These are phyloP conservation scores for Oenanthe melanoleuca DNA, from an alignment of 2,113 vertebrate species.

Conservation along the genomic window DNA sequence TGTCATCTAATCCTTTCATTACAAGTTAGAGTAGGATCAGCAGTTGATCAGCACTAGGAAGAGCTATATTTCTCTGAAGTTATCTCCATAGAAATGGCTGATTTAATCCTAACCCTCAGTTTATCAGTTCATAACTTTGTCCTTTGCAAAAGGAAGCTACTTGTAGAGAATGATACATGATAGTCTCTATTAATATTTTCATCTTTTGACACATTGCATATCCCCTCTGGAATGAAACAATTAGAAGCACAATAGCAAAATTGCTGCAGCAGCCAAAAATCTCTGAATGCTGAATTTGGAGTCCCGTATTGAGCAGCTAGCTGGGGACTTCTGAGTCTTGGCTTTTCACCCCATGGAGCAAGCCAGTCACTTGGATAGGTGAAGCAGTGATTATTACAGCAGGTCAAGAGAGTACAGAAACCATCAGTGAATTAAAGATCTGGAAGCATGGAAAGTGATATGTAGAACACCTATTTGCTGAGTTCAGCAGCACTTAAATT, in stretches of 20 bases:
- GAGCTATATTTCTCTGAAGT: conserved; percentile 3
- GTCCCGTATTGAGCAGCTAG: background rate
- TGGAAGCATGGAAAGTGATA: background rate
- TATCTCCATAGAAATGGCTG: background rate
- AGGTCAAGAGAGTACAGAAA: background rate
- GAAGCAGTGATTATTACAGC: background rate
- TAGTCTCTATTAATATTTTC: background rate
- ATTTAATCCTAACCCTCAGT: conserved; percentile 17
- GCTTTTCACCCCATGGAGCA: background rate
- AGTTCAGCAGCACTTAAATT: conserved; percentile 39
- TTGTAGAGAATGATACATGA: background rate
- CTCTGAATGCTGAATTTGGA: background rate
- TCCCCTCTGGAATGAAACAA: background rate
- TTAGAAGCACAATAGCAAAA: background rate
- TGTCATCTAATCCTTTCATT: conserved; percentile 40
- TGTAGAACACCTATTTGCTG: conserved; percentile 26
- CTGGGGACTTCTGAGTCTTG: background rate
- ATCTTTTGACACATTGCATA: background rate
- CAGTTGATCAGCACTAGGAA: conserved; percentile 21
- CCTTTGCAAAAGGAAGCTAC: background rate
- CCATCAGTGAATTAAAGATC: background rate
- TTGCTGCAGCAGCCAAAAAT: background rate
- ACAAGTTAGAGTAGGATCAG: conserved; percentile 12
- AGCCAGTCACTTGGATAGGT: background rate
- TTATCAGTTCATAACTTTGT: conserved; percentile 15